Percentiles rank a stretch among this genome's conserved stretches.
phyloP scores from a whole-genome alignment of 2,113 vertebrate genomes.

The Gymnarchus niloticus region DNA sequence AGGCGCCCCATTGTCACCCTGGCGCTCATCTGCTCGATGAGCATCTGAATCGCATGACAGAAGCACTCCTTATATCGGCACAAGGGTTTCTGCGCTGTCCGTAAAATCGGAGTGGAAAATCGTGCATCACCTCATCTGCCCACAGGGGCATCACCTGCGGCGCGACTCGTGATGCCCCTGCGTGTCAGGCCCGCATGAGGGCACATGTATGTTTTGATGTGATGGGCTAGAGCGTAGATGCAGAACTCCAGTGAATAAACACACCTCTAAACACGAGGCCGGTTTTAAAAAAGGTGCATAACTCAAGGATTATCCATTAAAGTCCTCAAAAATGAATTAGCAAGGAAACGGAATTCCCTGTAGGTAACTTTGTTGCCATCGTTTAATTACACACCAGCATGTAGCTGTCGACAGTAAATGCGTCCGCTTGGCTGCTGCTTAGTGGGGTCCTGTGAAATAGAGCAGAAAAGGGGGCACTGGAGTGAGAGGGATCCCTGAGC shows the following conservation, averaged over 20 bases:
- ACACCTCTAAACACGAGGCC: background rate
- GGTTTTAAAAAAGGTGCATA: background rate
- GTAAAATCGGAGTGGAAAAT: too few species aligned
- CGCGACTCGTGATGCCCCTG: background rate
- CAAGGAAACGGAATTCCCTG: background rate
- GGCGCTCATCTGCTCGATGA: too few species aligned
- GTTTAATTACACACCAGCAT: background rate
- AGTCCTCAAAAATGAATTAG: background rate
- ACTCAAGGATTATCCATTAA: background rate
- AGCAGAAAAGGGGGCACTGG: background rate
- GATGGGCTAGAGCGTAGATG: background rate
- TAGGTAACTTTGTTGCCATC: background rate
- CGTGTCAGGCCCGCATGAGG: background rate
- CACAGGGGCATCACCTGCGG: background rate
- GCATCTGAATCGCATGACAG: too few species aligned
- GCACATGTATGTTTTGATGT: too few species aligned
- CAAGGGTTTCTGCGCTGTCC: too few species aligned
- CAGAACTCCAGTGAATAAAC: background rate
- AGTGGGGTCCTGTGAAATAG: too few species aligned
- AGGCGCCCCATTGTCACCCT: too few species aligned
- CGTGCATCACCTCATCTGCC: too few species aligned
- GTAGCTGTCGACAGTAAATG: background rate
- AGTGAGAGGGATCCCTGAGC: background rate
- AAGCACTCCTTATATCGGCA: too few species aligned
- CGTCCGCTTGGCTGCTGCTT: background rate